phyloP scores from a whole-genome alignment of 1,140 invertebrate species.

The Hestina assimilis region DNA sequence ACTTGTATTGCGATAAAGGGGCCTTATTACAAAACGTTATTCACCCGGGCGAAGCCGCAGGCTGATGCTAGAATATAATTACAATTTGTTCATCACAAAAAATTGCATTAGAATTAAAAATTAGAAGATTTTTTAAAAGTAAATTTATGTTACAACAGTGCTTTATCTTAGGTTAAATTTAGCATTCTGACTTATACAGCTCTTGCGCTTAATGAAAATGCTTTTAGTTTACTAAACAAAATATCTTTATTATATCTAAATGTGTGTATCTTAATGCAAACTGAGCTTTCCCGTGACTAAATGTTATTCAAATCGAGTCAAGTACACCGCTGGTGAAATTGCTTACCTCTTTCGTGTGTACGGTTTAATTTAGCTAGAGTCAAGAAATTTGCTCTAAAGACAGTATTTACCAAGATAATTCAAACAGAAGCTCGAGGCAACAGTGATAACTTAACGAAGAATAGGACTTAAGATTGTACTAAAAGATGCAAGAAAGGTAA shows the following conservation, averaged over 20 bases:
- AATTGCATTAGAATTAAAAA: too few relatives aligned
- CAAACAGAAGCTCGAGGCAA: neutral
- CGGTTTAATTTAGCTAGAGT: conserved; percentile 14
- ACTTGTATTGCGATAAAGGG: too few relatives aligned
- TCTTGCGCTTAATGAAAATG: neutral
- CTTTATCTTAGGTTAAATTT: too few relatives aligned
- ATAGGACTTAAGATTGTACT: neutral
- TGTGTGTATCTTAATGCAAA: conserved; percentile 10
- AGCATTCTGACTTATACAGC: neutral
- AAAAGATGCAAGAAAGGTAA: too few relatives aligned
- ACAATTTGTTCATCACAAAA: too few relatives aligned
- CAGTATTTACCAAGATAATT: conserved; percentile 12
- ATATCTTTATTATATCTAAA: conserved; percentile 7
- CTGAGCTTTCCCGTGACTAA: conserved; percentile 7
- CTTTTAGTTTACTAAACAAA: neutral
- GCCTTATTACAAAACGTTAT: too few relatives aligned
- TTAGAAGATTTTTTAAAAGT: too few relatives aligned
- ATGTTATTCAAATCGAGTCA: conserved; percentile 22
- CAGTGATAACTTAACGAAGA: neutral
- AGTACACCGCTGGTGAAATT: conserved; percentile 18
- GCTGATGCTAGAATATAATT: too few relatives aligned
- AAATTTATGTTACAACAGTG: too few relatives aligned
- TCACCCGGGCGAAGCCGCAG: too few relatives aligned
- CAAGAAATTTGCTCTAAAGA: conserved; percentile 14
- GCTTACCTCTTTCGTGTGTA: conserved; percentile 17